These are phyloP conservation scores for Camponotus vicinus DNA, from an alignment of 1,140 invertebrate species.

Conservation along the genomic window DNA sequence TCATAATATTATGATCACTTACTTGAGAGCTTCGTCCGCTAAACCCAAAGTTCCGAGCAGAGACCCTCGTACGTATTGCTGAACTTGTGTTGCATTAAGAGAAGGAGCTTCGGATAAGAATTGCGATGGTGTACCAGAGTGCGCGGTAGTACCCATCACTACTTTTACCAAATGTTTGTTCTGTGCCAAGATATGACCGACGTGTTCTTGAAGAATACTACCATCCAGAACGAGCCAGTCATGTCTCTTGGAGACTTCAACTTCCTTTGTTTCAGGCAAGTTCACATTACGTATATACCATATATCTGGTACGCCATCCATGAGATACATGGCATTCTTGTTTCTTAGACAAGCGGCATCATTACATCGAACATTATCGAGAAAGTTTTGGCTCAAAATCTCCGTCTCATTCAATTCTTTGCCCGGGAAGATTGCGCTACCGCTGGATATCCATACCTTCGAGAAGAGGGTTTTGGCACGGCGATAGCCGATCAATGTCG, in stretches of 20 bases:
- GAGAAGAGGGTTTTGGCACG: conserved; percentile 89
- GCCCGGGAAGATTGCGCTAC: conserved; percentile 90
- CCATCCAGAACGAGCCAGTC: conserved; percentile 93
- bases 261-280: conserved; percentile 88
- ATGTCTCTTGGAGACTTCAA: conserved; percentile 86
- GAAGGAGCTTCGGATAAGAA: conserved; percentile 87
- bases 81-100: conserved; percentile 88
- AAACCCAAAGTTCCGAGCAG: conserved; percentile 88
- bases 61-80: conserved; percentile 88
- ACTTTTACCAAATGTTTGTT: conserved; percentile 86
- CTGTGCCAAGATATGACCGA: conserved; percentile 87
- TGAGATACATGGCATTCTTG: conserved; percentile 88
- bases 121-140: conserved; percentile 88
- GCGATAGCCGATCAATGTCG: conserved; percentile 88
- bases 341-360: conserved; percentile 88
- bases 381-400: conserved; percentile 87
- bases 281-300: conserved; percentile 89
- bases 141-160: conserved; percentile 91
- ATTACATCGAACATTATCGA: conserved; percentile 86
- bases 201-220: conserved; percentile 88
- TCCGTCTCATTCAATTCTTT: conserved; percentile 88
- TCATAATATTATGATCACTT: conserved; percentile 23
- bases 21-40: conserved; percentile 87
- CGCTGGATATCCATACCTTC: conserved; percentile 91
- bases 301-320: conserved; percentile 89